A percentile compares a stretch with the other conserved stretches of the same genome.
These are phyloP conservation scores for Ceratitis capitata DNA, from an alignment of 1,140 invertebrate genomes.

Conservation along the genomic window DNA sequence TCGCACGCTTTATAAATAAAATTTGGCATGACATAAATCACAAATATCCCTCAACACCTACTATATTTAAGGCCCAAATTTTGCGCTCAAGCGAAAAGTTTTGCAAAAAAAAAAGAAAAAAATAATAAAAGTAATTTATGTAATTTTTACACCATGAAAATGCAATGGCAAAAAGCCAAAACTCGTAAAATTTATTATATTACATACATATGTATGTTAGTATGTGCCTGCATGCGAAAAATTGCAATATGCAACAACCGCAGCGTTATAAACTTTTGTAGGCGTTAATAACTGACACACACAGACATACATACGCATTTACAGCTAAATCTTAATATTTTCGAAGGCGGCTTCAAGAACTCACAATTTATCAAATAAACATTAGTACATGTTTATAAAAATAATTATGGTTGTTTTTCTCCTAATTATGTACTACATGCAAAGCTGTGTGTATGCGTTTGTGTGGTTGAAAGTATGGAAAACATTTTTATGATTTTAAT, in stretches of 20 bases:
- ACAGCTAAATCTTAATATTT: not conserved
- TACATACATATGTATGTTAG: not conserved
- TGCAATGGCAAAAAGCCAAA: not conserved
- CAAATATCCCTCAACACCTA: not conserved
- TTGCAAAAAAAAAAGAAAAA: not conserved
- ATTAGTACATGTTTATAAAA: not conserved
- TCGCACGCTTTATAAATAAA: too few species aligned
- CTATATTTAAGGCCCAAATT: not conserved
- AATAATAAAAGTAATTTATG: not conserved
- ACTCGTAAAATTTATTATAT: too few species aligned
- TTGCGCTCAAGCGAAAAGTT: not conserved
- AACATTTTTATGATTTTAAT: conserved; percentile 22
- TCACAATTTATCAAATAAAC: not conserved
- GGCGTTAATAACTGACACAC: not conserved
- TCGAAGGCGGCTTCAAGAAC: not conserved
- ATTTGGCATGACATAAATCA: too few species aligned
- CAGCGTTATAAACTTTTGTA: not conserved
- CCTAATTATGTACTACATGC: not conserved
- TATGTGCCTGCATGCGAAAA: not conserved
- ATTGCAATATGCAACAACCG: not conserved
- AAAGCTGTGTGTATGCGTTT: not conserved
- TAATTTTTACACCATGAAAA: not conserved
- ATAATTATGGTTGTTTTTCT: too few species aligned
- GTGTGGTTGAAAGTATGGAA: not conserved
- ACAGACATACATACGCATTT: not conserved